These are phyloP conservation scores for Axis porcinus DNA, from an alignment of 2,113 vertebrate species.

Conservation along the genomic window DNA sequence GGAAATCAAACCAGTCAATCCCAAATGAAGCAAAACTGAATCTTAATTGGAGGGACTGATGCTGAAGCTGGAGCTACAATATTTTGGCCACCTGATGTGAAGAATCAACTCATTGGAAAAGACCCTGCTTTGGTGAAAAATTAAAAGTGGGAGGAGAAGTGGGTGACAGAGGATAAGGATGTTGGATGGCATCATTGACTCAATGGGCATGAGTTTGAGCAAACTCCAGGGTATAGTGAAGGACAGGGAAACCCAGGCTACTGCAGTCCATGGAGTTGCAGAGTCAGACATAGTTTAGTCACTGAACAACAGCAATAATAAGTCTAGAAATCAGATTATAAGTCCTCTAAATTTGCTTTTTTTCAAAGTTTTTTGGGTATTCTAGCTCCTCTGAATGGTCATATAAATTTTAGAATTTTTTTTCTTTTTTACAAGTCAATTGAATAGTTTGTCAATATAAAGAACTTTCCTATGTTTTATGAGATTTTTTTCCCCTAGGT, in stretches of 20 bases:
- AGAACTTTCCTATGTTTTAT: neutral
- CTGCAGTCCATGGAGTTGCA: neutral
- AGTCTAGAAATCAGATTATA: neutral
- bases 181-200: neutral
- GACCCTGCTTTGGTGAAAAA: neutral
- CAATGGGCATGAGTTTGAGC: neutral
- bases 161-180: neutral
- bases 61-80: neutral
- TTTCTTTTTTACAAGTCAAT: neutral
- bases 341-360: neutral
- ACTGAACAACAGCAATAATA: neutral
- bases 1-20: neutral
- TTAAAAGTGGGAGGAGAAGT: neutral
- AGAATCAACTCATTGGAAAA: neutral
- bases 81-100: neutral
- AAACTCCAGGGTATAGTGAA: neutral
- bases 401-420: neutral
- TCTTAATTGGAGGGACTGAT: neutral
- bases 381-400: neutral
- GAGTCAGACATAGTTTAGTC: neutral
- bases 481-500: neutral
- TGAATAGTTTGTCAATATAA: neutral
- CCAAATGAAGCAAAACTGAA: neutral
- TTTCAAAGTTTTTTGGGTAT: neutral
- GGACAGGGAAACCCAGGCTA: neutral